Conservation (phyloP, 2,888 invertebrate species). For the Nemotelus nigrinus region DNA sequence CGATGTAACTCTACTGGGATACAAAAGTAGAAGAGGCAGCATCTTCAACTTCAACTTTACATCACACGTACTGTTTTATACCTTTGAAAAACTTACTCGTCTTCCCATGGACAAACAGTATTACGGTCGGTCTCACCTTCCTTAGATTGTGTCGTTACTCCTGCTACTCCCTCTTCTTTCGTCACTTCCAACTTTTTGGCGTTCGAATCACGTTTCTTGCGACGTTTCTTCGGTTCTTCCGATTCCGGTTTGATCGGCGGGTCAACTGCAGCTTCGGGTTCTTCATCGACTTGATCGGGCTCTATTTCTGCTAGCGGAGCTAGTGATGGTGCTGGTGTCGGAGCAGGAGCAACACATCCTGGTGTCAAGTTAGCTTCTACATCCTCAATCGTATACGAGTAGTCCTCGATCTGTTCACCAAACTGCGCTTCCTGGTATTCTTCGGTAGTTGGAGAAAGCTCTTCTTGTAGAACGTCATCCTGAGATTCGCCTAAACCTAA, state of each 20-base stretch:
- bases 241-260: constrained; percentile 54
- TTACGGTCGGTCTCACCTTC: constrained; percentile 69
- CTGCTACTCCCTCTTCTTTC: constrained; percentile 35
- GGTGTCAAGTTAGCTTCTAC: constrained; percentile 56
- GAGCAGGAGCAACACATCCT: constrained; percentile 61
- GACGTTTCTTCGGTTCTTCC: constrained; percentile 57
- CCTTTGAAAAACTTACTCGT: constrained; percentile 79
- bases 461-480: constrained; percentile 51
- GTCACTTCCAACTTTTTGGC: constrained; percentile 56
- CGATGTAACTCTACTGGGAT: constrained; percentile 45
- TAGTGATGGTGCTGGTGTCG: constrained; percentile 65
- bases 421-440: constrained; percentile 64
- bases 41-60: constrained; percentile 47
- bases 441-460: constrained; percentile 63
- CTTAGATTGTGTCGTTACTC: constrained; percentile 35
- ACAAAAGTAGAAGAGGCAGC: constrained; percentile 51
- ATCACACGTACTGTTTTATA: constrained; percentile 45
- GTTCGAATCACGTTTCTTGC: constrained; percentile 60
- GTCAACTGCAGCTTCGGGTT: constrained; percentile 59
- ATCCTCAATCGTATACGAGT: constrained; percentile 59
- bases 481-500: constrained; percentile 31
- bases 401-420: constrained; percentile 57
- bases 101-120: constrained; percentile 94
- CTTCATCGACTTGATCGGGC: constrained; percentile 75
- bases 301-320: constrained; percentile 78